Conservation (phyloP, 2,888 invertebrate genomes). For the Antheraea assamensis region DNA sequence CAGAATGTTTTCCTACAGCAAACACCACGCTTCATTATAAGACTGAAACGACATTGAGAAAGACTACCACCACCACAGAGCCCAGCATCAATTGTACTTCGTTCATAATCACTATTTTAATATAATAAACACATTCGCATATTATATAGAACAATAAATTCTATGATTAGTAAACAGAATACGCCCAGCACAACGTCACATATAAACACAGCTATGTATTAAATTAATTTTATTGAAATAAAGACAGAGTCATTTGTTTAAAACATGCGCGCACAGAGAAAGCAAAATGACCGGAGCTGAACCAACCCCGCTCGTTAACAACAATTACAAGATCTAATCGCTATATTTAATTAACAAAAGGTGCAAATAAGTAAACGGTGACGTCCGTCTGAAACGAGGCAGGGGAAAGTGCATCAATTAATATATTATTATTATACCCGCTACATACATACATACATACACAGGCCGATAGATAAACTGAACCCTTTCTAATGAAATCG, state of each 20-base stretch:
- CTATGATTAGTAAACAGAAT: neutral
- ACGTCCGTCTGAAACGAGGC: neutral
- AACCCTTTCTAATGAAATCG: neutral
- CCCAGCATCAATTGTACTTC: too few species aligned
- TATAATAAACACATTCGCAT: neutral
- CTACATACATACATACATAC: neutral
- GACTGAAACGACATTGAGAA: neutral
- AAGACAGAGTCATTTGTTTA: neutral
- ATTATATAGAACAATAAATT: neutral
- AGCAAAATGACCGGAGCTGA: slow-evolving; percentile 7
- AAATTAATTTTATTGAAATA: neutral
- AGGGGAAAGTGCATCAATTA: slow-evolving; percentile 6
- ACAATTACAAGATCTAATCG: slow-evolving; percentile 13
- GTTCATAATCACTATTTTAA: neutral
- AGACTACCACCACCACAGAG: neutral
- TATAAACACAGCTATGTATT: neutral
- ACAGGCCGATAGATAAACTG: neutral
- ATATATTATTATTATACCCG: neutral
- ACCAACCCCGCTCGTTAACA: slow-evolving; percentile 3
- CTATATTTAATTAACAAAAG: slow-evolving; percentile 17
- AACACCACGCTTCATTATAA: neutral
- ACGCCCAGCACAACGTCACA: neutral
- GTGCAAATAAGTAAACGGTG: slow-evolving; percentile 12
- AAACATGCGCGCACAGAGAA: slow-evolving; percentile 4
- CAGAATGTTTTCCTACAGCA: neutral